Base-by-base conservation (phyloP, 2,888 invertebrate genomes). In the Anagyrus pseudococci region DNA sequence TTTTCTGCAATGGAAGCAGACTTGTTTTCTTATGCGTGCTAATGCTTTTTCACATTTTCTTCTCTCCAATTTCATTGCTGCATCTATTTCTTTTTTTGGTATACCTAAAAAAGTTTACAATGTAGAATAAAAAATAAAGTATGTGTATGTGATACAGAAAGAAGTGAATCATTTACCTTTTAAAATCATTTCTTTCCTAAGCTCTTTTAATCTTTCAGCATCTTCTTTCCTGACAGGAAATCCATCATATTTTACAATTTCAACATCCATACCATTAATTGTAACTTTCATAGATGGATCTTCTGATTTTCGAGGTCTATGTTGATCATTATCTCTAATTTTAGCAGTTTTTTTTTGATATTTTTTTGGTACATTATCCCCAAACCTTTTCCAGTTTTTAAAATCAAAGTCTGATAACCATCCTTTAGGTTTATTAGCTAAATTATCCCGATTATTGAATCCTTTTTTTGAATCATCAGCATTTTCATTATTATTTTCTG, bases 1-100 rank as follows among this genome's bases (percentile, higher is more conserved):
- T 80, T 89, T 86, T 13, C 89, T 82, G 76, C 94, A 94, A 70
- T 92, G 89, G 75, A 90, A 94, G 75, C 94, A 94, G 1, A 89
- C 88, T 76, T 88, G 88, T 72, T 87, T 88, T 72, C 86, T 87
- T 55, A 88, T 78, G 46, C 89, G 83, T 0, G 89, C 83, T 33
- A 91, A 80, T 0, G 86, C 85, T 78, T 91, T 91, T 73, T 92
- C 91, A 4, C 91, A 90, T 75, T 85, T 85, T 62, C 91, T 81
- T 49, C 90, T 83, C 75, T 91, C 90, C 19, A 89, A 72, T 76
- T 91, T 90, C 78, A 91, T 83, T 2, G 88, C 87, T 43, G 82
- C 81, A 55, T 87, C 83, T 0, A 91, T 86, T 75, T 90, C 89
- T 71, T 86, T 86, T 73, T 86, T 85, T 0, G 90, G 88, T 63